These are phyloP conservation scores for Lasioglossum baleicum DNA, from an alignment of 1,140 invertebrate genomes.

Conservation along the genomic window DNA sequence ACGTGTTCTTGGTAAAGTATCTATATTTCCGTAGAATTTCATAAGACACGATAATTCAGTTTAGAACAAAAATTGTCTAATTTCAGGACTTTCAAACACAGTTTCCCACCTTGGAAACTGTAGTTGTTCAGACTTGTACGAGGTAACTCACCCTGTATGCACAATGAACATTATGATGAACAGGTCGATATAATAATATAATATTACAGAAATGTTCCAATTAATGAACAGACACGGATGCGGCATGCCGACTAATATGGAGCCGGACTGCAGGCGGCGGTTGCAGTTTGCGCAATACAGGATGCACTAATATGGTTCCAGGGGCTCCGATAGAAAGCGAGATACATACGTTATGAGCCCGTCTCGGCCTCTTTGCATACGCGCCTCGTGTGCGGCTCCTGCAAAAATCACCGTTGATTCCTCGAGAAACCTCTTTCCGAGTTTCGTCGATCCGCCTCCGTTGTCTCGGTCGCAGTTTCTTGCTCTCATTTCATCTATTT, in stretches of 20 bases:
- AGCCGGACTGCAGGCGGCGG: constrained; percentile 44
- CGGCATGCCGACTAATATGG: constrained; percentile 52
- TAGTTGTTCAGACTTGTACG: no score
- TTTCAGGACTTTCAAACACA: no score
- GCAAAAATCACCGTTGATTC: constrained; percentile 45
- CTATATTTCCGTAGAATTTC: no score
- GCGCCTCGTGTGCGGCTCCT: constrained; percentile 27
- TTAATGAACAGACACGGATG: constrained; percentile 44
- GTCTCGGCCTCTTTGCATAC: constrained; percentile 53
- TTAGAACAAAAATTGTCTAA: no score
- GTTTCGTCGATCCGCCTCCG: constrained; percentile 12
- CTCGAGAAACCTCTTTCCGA: constrained; percentile 39
- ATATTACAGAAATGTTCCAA: constrained; percentile 40
- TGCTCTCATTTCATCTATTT: constrained; percentile 18
- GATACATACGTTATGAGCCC: constrained; percentile 64
- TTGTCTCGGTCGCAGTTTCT: constrained; percentile 13
- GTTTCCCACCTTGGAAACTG: no score
- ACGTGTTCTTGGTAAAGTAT: no score
- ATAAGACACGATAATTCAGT: no score
- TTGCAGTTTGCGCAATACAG: constrained; percentile 61
- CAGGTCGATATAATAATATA: constrained; percentile 1
- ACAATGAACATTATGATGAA: background rate
- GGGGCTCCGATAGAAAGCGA: constrained; percentile 60
- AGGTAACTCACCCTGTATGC: no score
- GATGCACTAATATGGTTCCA: constrained; percentile 65